Conservation (phyloP, 1,140 invertebrate species). For the Drosophila simulans region DNA sequence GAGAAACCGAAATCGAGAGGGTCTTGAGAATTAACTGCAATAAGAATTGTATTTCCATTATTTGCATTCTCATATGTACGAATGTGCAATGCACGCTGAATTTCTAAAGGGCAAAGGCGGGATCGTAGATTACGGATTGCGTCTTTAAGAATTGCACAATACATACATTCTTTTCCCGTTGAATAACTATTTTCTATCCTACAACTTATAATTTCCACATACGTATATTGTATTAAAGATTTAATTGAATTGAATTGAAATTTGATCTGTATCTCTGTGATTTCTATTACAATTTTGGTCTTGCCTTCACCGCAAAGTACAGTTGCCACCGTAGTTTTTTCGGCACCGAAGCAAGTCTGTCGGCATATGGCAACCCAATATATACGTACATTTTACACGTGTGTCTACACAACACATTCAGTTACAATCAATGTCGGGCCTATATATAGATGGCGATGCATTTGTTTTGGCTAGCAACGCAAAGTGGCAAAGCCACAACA, state of each 20-base stretch:
- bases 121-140: background rate
- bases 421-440: constrained; percentile 31
- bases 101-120: constrained; percentile 1
- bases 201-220: too few relatives aligned
- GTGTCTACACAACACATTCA: constrained; percentile 6
- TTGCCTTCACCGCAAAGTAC: constrained; percentile 1
- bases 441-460: constrained; percentile 34
- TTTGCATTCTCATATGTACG: constrained; percentile 3
- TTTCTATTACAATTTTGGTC: background rate
- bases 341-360: constrained; percentile 1
- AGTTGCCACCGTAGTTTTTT: constrained; percentile 19
- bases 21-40: constrained; percentile 13
- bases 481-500: constrained; percentile 30
- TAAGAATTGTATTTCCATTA: constrained; percentile 24
- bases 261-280: too few relatives aligned
- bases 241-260: too few relatives aligned
- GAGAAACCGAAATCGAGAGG: constrained; percentile 8
- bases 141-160: constrained; percentile 1
- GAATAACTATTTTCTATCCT: too few relatives aligned
- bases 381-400: background rate
- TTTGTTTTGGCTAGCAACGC: constrained; percentile 73
- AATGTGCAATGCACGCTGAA: constrained; percentile 2
- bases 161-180: too few relatives aligned
- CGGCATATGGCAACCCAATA: background rate
- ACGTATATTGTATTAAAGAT: too few relatives aligned